Base-by-base conservation (phyloP, 2,797 vertebrate genomes). In the Acanthis flammea region DNA sequence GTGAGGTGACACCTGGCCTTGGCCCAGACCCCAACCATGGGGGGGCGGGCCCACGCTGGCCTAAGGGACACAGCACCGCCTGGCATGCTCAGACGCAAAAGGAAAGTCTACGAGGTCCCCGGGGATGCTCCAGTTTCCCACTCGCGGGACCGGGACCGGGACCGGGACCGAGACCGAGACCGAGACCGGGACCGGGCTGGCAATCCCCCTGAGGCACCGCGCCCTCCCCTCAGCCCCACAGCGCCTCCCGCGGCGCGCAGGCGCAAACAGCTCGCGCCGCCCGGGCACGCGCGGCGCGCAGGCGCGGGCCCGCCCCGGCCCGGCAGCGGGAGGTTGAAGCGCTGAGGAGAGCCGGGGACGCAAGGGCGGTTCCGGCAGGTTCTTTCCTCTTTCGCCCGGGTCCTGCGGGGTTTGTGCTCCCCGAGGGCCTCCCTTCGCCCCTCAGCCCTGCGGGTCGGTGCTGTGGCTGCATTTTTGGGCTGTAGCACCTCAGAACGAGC, bases 41-140 rank as follows among this genome's bases (percentile, higher is more conserved):
- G 3, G 2, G 2, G 10, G 24, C 4, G 1, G 3, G 13, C 11
- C 19, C 5, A 19, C 0, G 2, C 3, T 10, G 18, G 30, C 33
- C 18, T 24, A 4, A 13, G 14, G 7, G 25, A 23, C 8, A 24
- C 7, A 2, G 21, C 17, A 19, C 0, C 2, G 1, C 44, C 6
- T 2, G 3, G 5, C 21, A 6, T 0, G 15, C 12, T 27, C 30
- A 28, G 8, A 35, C 2, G 6, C 30, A 17, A 35, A 0, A 25
- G 1, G 2, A 2, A 2, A 0, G 3, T 1, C 4, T 4, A 14
- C 0, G 0, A 9, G 3, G 3, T 1, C 2, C 4, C 3, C 9
- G 1, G 0, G 1, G 3, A 60, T 7, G 12, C 7, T 18, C 3
- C 4, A 19, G 6, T 19, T 39, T 39, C 28, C 39, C 5, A 3